phyloP scores from a whole-genome alignment of 2,113 vertebrate species.

The Istiophorus platypterus region DNA sequence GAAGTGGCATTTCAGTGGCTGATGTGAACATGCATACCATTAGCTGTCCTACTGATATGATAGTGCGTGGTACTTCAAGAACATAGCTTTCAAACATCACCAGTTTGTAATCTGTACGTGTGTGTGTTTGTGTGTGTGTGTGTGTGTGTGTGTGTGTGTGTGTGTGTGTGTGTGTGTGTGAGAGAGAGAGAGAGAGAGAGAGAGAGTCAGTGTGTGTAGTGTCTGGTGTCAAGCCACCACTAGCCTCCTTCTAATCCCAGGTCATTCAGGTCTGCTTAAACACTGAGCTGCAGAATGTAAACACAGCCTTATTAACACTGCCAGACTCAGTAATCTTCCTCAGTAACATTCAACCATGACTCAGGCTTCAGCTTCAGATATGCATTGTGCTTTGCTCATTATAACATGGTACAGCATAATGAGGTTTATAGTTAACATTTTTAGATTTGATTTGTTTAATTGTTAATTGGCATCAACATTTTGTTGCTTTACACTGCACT shows the following conservation, averaged over 20 bases:
- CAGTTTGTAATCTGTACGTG: conserved; percentile 32
- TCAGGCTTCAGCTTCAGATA: conserved; percentile 38
- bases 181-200: too few relatives aligned
- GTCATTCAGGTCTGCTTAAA: conserved; percentile 75
- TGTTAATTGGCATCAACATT: conserved; percentile 14
- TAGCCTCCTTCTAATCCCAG: conserved; percentile 71
- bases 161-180: conserved; percentile 24
- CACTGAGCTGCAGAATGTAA: conserved; percentile 74
- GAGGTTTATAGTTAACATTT: conserved; percentile 4
- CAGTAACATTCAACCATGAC: conserved; percentile 55
- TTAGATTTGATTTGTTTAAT: conserved; percentile 11
- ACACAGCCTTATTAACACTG: conserved; percentile 79
- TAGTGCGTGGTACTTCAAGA: conserved; percentile 41
- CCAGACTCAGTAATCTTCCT: conserved; percentile 69
- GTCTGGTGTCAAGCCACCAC: conserved; percentile 59
- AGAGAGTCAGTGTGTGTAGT: conserved; percentile 32
- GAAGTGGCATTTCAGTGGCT: conserved; percentile 11
- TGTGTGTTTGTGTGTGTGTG: conserved; percentile 41
- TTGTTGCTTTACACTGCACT: background rate
- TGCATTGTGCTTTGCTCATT: conserved; percentile 43
- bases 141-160: conserved; percentile 5
- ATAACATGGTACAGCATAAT: background rate
- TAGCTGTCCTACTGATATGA: conserved; percentile 59
- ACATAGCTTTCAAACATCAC: conserved; percentile 34
- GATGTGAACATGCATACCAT: conserved; percentile 45